A percentile compares a stretch with the other conserved stretches of the same genome.
phyloP scores from a whole-genome alignment of 2,113 vertebrate species.

The Micronycteris hirsuta region DNA sequence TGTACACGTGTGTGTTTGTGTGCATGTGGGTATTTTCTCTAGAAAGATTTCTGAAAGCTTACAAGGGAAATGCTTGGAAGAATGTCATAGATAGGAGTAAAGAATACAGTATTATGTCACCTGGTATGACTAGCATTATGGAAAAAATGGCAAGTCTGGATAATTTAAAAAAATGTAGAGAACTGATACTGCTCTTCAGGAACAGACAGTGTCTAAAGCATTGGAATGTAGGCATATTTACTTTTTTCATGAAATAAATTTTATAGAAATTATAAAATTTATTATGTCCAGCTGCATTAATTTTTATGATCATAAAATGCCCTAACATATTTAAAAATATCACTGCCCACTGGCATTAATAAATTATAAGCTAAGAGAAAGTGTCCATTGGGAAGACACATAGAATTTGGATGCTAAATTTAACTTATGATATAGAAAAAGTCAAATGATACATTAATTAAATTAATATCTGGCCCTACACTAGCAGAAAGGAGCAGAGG shows the following conservation, averaged over 20 bases:
- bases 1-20: neutral
- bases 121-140: neutral
- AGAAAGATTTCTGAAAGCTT: neutral
- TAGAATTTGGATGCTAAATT: constrained; percentile 35
- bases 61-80: neutral
- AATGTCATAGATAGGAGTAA: neutral
- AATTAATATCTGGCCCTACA: neutral
- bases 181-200: neutral
- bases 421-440: constrained; percentile 50
- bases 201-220: neutral
- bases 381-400: constrained; percentile 15
- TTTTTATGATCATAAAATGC: constrained; percentile 43
- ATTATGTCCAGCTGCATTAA: neutral
- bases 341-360: constrained; percentile 39
- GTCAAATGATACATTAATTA: constrained; percentile 56
- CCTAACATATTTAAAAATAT: constrained; percentile 20
- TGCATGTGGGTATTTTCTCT: neutral
- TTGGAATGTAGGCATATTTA: neutral
- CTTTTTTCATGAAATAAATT: constrained; percentile 18
- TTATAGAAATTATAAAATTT: constrained; percentile 12
- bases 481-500: neutral
- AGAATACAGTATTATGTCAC: neutral
- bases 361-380: constrained; percentile 35
- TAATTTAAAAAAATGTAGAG: neutral
- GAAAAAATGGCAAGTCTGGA: neutral